phyloP scores from a whole-genome alignment of 1,140 invertebrate species.

The Adoxophyes honmai region DNA sequence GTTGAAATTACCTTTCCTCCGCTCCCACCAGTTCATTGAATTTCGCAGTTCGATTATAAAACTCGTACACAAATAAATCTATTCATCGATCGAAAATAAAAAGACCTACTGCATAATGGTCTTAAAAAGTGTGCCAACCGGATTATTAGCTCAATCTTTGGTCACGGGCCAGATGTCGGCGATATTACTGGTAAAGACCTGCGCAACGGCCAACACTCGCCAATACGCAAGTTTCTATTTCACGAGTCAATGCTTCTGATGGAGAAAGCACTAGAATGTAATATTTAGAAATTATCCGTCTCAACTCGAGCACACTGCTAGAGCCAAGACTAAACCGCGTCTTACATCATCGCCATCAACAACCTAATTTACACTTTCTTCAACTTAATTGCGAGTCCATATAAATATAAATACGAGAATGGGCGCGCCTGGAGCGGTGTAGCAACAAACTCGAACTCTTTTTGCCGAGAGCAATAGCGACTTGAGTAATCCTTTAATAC shows the following conservation, averaged over 20 bases:
- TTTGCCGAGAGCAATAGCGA: not conserved
- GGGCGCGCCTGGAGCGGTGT: conserved; percentile 6
- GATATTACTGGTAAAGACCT: conserved; percentile 16
- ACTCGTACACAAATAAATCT: not conserved
- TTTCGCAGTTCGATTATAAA: conserved; percentile 8
- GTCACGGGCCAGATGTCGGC: conserved; percentile 40
- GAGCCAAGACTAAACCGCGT: not conserved
- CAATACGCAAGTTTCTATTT: conserved; percentile 60
- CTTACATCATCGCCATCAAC: not conserved
- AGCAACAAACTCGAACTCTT: conserved; percentile 6
- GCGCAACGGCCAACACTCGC: conserved; percentile 3
- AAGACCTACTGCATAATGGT: not conserved
- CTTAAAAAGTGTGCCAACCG: conserved; percentile 8
- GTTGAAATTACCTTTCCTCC: too few species aligned
- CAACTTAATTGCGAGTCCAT: not conserved
- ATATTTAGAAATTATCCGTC: conserved; percentile 18
- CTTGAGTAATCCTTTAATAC: not conserved
- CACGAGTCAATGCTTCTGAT: conserved; percentile 47
- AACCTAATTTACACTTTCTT: conserved; percentile 5
- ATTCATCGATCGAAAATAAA: conserved; percentile 12
- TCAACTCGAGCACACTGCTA: conserved; percentile 1
- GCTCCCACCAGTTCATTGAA: not conserved
- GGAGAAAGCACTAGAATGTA: conserved; percentile 37
- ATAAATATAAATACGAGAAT: conserved; percentile 1
- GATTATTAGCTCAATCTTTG: conserved; percentile 24